A percentile compares a stretch with the other conserved stretches of the same genome.
Conservation (phyloP, 2,888 invertebrate genomes). For the Andrena fulva region DNA sequence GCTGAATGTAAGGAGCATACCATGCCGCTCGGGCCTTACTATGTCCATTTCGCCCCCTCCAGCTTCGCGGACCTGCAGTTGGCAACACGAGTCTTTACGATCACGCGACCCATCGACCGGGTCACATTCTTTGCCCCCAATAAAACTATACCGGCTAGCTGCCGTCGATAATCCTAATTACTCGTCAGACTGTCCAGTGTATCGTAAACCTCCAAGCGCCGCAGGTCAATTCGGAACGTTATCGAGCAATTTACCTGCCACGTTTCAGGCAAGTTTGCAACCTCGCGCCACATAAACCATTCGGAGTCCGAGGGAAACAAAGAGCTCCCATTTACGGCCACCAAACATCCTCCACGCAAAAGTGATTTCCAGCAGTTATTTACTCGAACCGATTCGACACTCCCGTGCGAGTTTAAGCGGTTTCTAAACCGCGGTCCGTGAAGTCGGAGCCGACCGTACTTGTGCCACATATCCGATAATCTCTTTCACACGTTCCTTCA, state of each 20-base stretch:
- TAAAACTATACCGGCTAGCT: constrained; percentile 47
- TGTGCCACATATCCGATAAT: constrained; percentile 64
- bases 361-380: background rate
- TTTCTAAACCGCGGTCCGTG: constrained; percentile 45
- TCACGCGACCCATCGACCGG: constrained; percentile 37
- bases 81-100: constrained; percentile 69
- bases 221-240: background rate
- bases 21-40: constrained; percentile 50
- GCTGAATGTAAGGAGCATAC: constrained; percentile 64
- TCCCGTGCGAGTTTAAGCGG: constrained; percentile 24
- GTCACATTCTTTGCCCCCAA: constrained; percentile 61
- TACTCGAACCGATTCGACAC: background rate
- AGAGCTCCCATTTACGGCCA: too few relatives aligned
- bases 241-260: too few relatives aligned
- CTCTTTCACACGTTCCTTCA: constrained; percentile 65
- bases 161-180: constrained; percentile 5
- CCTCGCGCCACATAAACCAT: too few relatives aligned
- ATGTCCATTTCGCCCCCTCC: constrained; percentile 59
- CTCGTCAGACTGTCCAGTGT: background rate
- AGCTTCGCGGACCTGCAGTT: constrained; percentile 60
- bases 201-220: too few relatives aligned
- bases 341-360: too few relatives aligned
- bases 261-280: background rate
- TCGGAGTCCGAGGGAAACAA: too few relatives aligned
- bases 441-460: constrained; percentile 44